Evolutionary conservation across 2,797 vertebrate genomes (phyloP), one percentile per base, ranked within the genome.

Genomic region (Notolabrus celidotus): DNA sequence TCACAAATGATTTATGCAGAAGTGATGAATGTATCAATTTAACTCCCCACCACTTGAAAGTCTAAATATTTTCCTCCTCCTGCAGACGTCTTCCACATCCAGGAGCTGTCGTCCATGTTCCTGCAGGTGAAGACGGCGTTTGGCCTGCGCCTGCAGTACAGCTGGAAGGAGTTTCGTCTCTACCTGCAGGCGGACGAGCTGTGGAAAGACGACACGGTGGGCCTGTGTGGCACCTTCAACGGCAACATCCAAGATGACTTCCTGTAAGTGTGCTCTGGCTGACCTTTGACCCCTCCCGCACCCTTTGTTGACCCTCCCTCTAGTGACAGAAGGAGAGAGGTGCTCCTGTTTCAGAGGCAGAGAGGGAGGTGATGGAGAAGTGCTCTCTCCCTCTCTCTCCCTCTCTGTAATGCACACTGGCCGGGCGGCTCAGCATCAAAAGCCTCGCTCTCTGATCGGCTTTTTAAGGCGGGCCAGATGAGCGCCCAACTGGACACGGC

Each of bases 221-320:
- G 98, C 11, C 95, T 99, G 54, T 99, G 98, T 22, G 98, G 98
- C 76, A 99, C 98, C 78, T 99, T 99, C 93, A 99, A 99, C 36
- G 97, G 96, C 84, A 99, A 99, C 89, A 96, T 90, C 29, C 97
- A 99, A 80, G 98, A 99, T 7, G 97, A 99, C 69, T 99, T 99
- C 86, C 90, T 99, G 98, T 99, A 94, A 74, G 96, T 89, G 69
- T 79, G 71, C 20, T 67, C 67, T 12, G 12, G 22, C 50, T 23
- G 71, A 75, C 67, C 74, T 77, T 22, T 68, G 72, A 88, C 81
- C 77, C 66, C 54, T 79, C 61, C 39, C 25, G 27, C 36, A 19
- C 73, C 64, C 69, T 27, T 17, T 2, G 4, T 38, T 56, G 63
- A 67, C 77, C 61, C 55, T 36, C 15, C 15, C 47, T 23, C 54